These are phyloP conservation scores for Chlorodrepanis virens DNA, from an alignment of 2,113 vertebrate species.

Conservation along the genomic window DNA sequence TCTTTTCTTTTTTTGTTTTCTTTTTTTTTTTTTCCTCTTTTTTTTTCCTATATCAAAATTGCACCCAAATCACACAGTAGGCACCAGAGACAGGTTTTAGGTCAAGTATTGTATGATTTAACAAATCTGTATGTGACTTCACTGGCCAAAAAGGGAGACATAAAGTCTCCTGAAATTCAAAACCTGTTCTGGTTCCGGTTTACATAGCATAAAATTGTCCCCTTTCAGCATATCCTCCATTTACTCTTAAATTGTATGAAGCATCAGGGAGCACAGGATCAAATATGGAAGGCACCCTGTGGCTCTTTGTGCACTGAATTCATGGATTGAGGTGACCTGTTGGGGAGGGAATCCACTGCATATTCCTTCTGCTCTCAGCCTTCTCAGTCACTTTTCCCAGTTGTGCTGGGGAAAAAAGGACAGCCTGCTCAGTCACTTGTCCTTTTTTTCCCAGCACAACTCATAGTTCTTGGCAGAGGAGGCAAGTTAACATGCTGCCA, in stretches of 20 bases:
- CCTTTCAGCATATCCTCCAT: neutral
- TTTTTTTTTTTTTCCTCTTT: too few relatives aligned
- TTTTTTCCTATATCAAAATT: neutral
- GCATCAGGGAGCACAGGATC: neutral
- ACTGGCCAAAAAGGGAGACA: neutral
- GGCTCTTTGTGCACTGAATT: neutral
- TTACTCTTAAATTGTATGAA: neutral
- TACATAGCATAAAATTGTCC: neutral
- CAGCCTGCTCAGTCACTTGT: neutral
- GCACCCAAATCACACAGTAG: neutral
- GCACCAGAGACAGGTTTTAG: neutral
- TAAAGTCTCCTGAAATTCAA: neutral
- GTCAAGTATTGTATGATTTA: neutral
- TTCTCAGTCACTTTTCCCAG: neutral
- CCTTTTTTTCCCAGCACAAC: neutral
- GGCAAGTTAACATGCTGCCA: neutral
- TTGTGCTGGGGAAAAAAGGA: neutral
- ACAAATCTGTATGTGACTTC: neutral
- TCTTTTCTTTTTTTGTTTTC: rapidly evolving
- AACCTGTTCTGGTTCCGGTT: neutral
- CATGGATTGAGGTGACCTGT: neutral
- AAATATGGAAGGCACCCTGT: neutral
- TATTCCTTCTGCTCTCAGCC: neutral
- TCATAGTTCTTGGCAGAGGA: neutral
- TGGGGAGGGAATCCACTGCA: neutral